Evolutionary conservation across 2,888 invertebrate species (phyloP).

Genomic region (Brachylomia viminalis): DNA sequence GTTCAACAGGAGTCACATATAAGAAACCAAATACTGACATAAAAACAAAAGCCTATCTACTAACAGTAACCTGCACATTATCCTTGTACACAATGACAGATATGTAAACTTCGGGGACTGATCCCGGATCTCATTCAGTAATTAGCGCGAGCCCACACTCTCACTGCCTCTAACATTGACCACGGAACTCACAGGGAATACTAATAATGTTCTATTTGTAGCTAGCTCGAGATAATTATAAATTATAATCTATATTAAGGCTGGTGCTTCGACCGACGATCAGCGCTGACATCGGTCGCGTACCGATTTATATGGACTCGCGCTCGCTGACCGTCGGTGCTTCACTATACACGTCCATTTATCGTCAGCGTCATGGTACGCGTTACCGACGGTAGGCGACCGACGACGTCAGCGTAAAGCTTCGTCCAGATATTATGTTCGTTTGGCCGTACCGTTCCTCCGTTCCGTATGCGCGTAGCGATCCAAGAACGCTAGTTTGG

Average conservation of each 20-base stretch:
- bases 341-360: too few relatives aligned
- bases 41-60: not conserved
- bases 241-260: not conserved
- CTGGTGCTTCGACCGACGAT: too few relatives aligned
- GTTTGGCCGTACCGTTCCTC: too few relatives aligned
- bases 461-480: too few relatives aligned
- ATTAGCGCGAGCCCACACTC: conserved; percentile 11
- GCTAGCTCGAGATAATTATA: not conserved
- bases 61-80: conserved; percentile 2
- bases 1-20: not conserved
- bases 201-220: not conserved
- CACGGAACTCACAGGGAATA: conserved; percentile 20
- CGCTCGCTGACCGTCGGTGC: too few relatives aligned
- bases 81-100: not conserved
- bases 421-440: too few relatives aligned
- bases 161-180: not conserved
- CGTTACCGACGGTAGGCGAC: too few relatives aligned
- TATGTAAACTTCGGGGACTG: not conserved
- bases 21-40: not conserved
- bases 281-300: too few relatives aligned
- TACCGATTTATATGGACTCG: too few relatives aligned
- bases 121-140: not conserved
- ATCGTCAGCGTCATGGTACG: too few relatives aligned
- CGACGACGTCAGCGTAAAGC: too few relatives aligned
- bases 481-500: too few relatives aligned